These are phyloP conservation scores for Trypoxylon attenuatum DNA, from an alignment of 2,888 invertebrate genomes.

Conservation along the genomic window DNA sequence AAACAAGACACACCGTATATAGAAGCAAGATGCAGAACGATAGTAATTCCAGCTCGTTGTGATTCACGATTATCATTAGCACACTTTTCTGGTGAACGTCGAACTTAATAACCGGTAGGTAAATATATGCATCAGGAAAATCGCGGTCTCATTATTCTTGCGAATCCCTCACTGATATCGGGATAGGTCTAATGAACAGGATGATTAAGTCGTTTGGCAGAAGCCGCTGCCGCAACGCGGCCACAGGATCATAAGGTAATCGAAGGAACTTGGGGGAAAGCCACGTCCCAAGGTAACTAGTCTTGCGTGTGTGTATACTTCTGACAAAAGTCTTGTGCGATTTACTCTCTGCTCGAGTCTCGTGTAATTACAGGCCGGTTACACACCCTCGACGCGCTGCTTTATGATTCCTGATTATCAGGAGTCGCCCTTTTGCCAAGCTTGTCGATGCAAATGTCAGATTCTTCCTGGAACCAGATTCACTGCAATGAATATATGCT, in stretches of 20 bases:
- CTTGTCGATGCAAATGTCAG: too few species aligned
- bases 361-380: background rate
- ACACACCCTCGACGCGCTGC: background rate
- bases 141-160: conserved; percentile 3
- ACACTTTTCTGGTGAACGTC: conserved; percentile 14
- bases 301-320: background rate
- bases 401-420: too few species aligned
- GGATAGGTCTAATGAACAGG: conserved; percentile 7
- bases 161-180: background rate
- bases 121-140: conserved; percentile 17
- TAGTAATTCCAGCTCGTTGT: conserved; percentile 3
- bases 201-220: conserved; percentile 9
- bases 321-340: background rate
- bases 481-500: too few species aligned
- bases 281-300: background rate
- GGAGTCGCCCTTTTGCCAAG: too few species aligned
- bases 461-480: too few species aligned
- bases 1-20: too few species aligned
- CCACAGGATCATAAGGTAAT: background rate
- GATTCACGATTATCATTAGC: conserved; percentile 39
- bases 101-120: conserved; percentile 11
- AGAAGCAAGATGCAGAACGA: too few species aligned
- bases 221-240: too few species aligned
- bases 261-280: conserved; percentile 14
- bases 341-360: background rate